These are phyloP conservation scores for Drosophila birchii DNA, from an alignment of 2,888 invertebrate species.

Conservation along the genomic window DNA sequence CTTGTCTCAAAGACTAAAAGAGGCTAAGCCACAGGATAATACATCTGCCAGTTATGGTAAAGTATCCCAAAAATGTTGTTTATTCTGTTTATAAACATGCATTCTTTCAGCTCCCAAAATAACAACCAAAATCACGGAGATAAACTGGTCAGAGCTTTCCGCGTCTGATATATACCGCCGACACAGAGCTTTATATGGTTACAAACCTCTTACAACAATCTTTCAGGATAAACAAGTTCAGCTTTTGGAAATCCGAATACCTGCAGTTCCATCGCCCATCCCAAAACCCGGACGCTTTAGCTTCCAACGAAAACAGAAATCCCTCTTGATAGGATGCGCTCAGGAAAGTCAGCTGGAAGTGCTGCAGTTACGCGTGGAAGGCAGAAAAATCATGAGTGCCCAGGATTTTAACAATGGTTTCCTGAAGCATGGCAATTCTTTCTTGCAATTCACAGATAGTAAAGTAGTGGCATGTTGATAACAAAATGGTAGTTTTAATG, in stretches of 20 bases:
- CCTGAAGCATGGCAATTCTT: constrained; percentile 84
- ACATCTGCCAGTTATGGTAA: constrained; percentile 90
- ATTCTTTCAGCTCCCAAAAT: constrained; percentile 90
- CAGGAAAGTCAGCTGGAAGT: constrained; percentile 88
- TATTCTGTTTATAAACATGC: not conserved
- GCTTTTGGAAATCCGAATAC: constrained; percentile 86
- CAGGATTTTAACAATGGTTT: constrained; percentile 95
- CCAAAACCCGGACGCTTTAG: constrained; percentile 86
- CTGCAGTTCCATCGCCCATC: constrained; percentile 15
- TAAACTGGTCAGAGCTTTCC: constrained; percentile 89
- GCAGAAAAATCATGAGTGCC: constrained; percentile 90
- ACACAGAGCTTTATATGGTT: constrained; percentile 88
- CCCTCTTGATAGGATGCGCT: constrained; percentile 88
- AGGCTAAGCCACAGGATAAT: constrained; percentile 87
- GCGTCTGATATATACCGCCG: constrained; percentile 89
- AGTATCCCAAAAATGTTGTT: not conserved
- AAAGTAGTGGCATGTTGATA: constrained; percentile 55
- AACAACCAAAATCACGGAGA: constrained; percentile 86
- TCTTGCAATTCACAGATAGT: constrained; percentile 58
- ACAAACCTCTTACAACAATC: constrained; percentile 87
- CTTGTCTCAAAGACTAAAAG: constrained; percentile 87
- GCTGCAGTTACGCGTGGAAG: constrained; percentile 87
- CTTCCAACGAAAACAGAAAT: constrained; percentile 87
- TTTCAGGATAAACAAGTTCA: constrained; percentile 88
- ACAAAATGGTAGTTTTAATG: constrained; percentile 49